These are phyloP conservation scores for Ptychoptera albimana DNA, from an alignment of 2,888 invertebrate species.

Conservation along the genomic window DNA sequence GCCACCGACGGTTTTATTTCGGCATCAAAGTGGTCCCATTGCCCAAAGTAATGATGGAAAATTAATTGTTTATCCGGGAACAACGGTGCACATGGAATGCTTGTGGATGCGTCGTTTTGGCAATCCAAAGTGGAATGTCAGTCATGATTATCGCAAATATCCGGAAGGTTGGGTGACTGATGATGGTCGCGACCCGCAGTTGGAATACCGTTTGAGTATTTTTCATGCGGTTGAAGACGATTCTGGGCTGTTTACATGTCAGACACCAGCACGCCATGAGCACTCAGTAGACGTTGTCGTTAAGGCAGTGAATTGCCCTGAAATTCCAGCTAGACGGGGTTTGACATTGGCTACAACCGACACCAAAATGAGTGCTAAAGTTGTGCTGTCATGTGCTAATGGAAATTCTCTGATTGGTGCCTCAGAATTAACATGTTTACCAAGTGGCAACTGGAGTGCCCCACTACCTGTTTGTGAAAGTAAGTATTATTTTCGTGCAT, in stretches of 20 bases:
- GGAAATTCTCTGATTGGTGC: slow-evolving; percentile 68
- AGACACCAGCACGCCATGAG: slow-evolving; percentile 67
- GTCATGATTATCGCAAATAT: slow-evolving; percentile 49
- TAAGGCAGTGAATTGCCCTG: slow-evolving; percentile 64
- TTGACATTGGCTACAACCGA: slow-evolving; percentile 53
- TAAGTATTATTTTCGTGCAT: slow-evolving; percentile 20
- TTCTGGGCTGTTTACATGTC: slow-evolving; percentile 69
- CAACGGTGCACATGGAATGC: slow-evolving; percentile 75
- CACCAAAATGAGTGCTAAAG: slow-evolving; percentile 57
- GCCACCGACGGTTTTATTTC: slow-evolving; percentile 68
- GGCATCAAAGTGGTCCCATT: slow-evolving; percentile 68
- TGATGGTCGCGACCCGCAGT: slow-evolving; percentile 56
- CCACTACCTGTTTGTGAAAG: slow-evolving; percentile 71
- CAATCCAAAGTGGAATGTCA: slow-evolving; percentile 70
- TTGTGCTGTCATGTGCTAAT: slow-evolving; percentile 60
- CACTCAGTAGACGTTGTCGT: slow-evolving; percentile 70
- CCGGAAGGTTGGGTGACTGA: slow-evolving; percentile 73
- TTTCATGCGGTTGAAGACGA: slow-evolving; percentile 68
- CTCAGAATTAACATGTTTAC: slow-evolving; percentile 54
- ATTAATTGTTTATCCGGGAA: slow-evolving; percentile 70
- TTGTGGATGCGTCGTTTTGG: slow-evolving; percentile 76
- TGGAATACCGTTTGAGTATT: slow-evolving; percentile 70
- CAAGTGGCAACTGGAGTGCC: slow-evolving; percentile 75
- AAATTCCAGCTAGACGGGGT: slow-evolving; percentile 54
- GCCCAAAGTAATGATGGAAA: slow-evolving; percentile 77